phyloP scores from a whole-genome alignment of 2,113 vertebrate species.

The Loxodonta africana region DNA sequence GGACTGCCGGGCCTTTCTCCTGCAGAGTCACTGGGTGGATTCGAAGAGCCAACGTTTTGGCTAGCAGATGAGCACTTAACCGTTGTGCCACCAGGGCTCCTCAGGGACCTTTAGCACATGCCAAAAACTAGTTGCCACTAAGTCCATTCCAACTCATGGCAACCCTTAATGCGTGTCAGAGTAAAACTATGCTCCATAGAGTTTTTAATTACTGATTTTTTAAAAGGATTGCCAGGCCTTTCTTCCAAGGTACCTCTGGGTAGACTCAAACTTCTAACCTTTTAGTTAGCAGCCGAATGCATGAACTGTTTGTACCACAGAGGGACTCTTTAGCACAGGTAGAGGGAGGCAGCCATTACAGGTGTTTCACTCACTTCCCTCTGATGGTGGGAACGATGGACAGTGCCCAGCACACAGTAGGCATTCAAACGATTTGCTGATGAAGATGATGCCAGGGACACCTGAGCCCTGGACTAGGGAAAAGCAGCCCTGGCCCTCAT shows the following conservation, averaged over 20 bases:
- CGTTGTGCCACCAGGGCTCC: background rate
- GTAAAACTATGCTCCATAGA: background rate
- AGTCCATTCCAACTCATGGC: background rate
- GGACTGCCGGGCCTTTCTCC: background rate
- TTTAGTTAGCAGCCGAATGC: background rate
- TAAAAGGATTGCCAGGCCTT: background rate
- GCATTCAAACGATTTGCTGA: rapidly evolving
- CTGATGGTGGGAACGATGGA: background rate
- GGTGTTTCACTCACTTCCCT: background rate
- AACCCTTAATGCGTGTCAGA: background rate
- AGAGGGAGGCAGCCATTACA: background rate
- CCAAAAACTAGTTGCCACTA: background rate
- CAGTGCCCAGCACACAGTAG: rapidly evolving
- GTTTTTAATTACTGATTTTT: background rate
- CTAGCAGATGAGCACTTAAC: background rate
- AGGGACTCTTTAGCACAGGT: background rate
- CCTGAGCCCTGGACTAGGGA: background rate
- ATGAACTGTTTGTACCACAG: background rate
- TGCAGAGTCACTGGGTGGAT: background rate
- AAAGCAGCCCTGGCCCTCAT: background rate
- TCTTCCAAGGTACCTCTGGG: background rate
- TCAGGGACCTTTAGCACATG: background rate
- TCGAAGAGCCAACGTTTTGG: background rate
- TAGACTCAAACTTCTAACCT: background rate
- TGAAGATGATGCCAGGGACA: too few relatives aligned